Evolutionary conservation across 2,888 invertebrate genomes (phyloP).

Genomic region (Pristionchus maxplancki): DNA sequence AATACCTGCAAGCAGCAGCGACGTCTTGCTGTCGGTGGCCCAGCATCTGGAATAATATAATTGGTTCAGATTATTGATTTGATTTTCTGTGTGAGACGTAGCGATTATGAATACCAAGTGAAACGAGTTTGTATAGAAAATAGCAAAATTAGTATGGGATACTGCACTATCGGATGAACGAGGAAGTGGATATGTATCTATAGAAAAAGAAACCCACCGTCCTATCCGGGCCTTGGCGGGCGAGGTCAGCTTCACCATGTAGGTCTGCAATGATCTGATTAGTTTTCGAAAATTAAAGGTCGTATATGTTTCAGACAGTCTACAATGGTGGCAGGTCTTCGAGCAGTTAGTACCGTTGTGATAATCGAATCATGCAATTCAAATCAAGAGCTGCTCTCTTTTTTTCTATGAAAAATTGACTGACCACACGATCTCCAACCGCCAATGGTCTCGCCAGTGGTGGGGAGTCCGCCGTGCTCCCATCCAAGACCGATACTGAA

Average conservation of each 20-base stretch:
- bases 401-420: too few species aligned
- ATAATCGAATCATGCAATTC: not conserved
- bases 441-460: constrained; percentile 69
- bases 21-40: constrained; percentile 73
- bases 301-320: too few species aligned
- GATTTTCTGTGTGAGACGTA: too few species aligned
- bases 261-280: constrained; percentile 58
- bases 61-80: too few species aligned
- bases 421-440: constrained; percentile 75
- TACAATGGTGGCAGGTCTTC: too few species aligned
- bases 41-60: constrained; percentile 62
- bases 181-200: not conserved
- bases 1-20: constrained; percentile 69
- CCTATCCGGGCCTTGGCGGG: constrained; percentile 64
- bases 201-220: constrained; percentile 35
- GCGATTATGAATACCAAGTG: too few species aligned
- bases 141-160: too few species aligned
- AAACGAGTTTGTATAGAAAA: too few species aligned
- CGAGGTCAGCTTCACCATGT: constrained; percentile 58
- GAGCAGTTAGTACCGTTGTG: not conserved
- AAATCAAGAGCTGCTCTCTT: too few species aligned
- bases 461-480: constrained; percentile 66
- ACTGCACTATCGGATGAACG: too few species aligned
- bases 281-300: too few species aligned
- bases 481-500: constrained; percentile 72